Base-by-base conservation (phyloP, 53 echinoderm and acorn worm species). In the Astropecten irregularis region DNA sequence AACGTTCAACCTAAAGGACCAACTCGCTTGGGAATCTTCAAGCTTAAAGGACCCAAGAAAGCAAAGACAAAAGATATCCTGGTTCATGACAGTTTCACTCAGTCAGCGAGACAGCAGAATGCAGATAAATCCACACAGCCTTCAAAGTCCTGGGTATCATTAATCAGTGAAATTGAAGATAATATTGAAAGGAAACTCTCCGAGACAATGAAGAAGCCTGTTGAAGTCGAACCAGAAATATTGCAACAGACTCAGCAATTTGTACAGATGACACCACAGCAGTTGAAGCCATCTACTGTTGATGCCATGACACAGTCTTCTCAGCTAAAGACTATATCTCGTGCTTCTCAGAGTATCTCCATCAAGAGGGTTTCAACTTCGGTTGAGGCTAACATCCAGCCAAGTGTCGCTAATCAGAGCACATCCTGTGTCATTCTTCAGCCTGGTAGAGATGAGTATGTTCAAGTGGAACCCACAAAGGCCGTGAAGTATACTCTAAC, bases 1-100 rank as follows among this genome's bases (percentile, higher is more conserved):
- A 88, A 89, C 19, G 89, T 92, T 6, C 71, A 81, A 31, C 73
- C 92, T 56, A 85, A 76, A 49, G 65, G 38, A 23, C 84, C 84
- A 4, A 81, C 88, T 20, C 82, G 87, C 14, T 53, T 95, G 3
- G 90, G 90, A 35, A 90, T 95, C 6, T 55, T 95, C 36, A 95
- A 85, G n/a, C 62, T 95, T 50, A 95, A 89, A 22, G 82, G 69
- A 40, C 85, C 82, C 31, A 84, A 84, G 62, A 74, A 83, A 30
- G 15, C 31, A 49, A 85, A 74, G 62, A 49, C 20, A 34, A 72
- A 61, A 55, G 66, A 65, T 64, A 42, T 49, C 2, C 19, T 37
- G 5, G 36, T 83, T 50, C 83, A 83, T 30, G 56, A 67, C 26
- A 65, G 49, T 29, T 85, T 66, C 52, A 85, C 86, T 51, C 76